Evolutionary conservation across 2,113 vertebrate species (phyloP), one percentile per base, ranked within the genome.

Genomic region (Chionis minor): DNA sequence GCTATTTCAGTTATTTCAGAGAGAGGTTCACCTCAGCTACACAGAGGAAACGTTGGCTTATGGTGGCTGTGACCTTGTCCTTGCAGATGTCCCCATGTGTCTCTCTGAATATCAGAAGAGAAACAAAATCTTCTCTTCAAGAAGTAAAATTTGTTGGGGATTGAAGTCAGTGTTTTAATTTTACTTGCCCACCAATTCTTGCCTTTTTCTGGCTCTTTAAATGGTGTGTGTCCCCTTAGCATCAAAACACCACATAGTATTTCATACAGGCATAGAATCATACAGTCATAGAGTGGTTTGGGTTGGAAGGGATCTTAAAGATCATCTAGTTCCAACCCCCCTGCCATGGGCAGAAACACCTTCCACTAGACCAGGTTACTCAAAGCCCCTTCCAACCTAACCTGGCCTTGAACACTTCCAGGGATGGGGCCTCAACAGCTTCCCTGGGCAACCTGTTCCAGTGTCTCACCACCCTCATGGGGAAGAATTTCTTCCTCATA

Each of bases 161-260:
- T 26, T 0, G 0, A 79, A 71, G 4, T 2, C 6, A 12, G 15
- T 56, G 4, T 71, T 96, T 91, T 71, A 24, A 67, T 73, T 74
- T 69, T 61, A 38, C 27, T 77, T 89, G 35, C 18, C 28, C 35
- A 22, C 26, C 26, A 24, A 27, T 72, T 86, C 20, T 61, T 65
- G 19, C 44, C n/a, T 87, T 95, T 65, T 69, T 72, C 15, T 19
- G 20, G 12, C 11, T 81, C 74, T 85, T 74, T 27, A 55, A 63
- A 56, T 0, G 0, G 5, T 81, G 21, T 4, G 14, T 86, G 5
- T 47, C 28, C 78, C 19, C 30, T 52, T 54, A 67, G 13, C 62
- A 75, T 67, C 52, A 61, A 78, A 79, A 44, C 3, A 84, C 13
- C 14, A 56, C 8, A 14, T 10, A 47, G 14, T n/a, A 8, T 91